Percentiles rank a stretch among this genome's conserved stretches.
These are phyloP conservation scores for Parascotia fuliginaria DNA, from an alignment of 2,888 invertebrate species.

Conservation along the genomic window DNA sequence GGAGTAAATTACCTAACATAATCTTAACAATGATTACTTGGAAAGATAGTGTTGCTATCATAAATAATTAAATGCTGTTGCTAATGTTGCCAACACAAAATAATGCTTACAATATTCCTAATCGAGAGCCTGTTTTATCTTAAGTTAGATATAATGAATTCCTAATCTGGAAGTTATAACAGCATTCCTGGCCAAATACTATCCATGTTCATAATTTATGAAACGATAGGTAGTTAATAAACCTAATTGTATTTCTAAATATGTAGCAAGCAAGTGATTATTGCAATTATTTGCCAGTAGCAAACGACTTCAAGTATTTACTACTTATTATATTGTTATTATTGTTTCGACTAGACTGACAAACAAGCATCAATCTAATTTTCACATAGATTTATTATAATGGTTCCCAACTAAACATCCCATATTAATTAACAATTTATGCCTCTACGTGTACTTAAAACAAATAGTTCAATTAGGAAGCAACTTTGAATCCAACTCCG, in stretches of 20 bases:
- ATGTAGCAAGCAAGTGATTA: conserved; percentile 10
- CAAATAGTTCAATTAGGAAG: too few relatives aligned
- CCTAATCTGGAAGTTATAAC: conserved; percentile 71
- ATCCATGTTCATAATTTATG: conserved; percentile 52
- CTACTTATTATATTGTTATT: too few relatives aligned
- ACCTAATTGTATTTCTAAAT: conserved; percentile 34
- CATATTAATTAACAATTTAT: too few relatives aligned
- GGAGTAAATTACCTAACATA: conserved; percentile 15
- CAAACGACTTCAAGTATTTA: too few relatives aligned
- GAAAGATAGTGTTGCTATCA: conserved; percentile 31
- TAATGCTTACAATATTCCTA: conserved; percentile 55
- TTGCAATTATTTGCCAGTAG: conserved; percentile 3
- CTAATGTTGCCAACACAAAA: conserved; percentile 40
- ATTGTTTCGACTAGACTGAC: not conserved
- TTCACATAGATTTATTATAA: too few relatives aligned
- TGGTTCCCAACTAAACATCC: too few relatives aligned
- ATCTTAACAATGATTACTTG: conserved; percentile 28
- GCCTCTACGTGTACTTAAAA: too few relatives aligned
- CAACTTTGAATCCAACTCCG: too few relatives aligned
- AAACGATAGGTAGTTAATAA: conserved; percentile 46
- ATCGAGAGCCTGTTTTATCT: conserved; percentile 65
- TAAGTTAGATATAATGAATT: conserved; percentile 75
- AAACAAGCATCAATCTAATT: too few relatives aligned
- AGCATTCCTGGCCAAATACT: conserved; percentile 69
- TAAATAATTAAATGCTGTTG: conserved; percentile 47